Conservation (phyloP, 2,113 vertebrate genomes). For the Emydocephalus ijimae region DNA sequence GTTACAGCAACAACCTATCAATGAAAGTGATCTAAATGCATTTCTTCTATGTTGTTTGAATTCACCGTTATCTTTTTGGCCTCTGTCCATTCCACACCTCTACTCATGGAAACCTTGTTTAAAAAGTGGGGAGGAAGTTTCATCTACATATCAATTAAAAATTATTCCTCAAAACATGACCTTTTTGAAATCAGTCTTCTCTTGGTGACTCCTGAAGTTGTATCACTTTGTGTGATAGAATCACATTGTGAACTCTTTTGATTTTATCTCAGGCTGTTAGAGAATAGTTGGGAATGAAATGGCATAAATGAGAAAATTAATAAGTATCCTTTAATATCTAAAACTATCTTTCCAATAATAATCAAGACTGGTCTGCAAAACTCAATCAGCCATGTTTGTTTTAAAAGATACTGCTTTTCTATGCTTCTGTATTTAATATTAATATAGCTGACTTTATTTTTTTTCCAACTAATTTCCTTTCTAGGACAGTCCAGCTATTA, state of each 20-base stretch:
- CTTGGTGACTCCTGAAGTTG: background rate
- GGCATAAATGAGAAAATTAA: background rate
- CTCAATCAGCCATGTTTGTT: background rate
- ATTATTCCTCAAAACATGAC: background rate
- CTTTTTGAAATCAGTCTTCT: background rate
- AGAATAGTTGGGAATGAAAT: background rate
- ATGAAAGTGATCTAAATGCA: background rate
- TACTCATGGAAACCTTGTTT: background rate
- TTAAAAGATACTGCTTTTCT: background rate
- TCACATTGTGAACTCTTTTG: background rate
- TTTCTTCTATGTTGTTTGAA: background rate
- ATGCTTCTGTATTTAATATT: slow-evolving; percentile 20
- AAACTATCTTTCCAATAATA: background rate
- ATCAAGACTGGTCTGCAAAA: background rate
- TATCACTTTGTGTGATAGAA: background rate
- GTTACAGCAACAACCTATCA: background rate
- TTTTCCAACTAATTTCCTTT: slow-evolving; percentile 48
- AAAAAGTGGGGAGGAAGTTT: background rate
- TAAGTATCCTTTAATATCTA: background rate
- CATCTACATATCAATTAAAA: background rate
- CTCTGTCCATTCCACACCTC: background rate
- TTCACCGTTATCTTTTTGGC: background rate
- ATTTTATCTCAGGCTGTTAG: background rate
- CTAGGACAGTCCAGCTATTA: slow-evolving; percentile 60
- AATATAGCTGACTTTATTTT: slow-evolving; percentile 42